These are phyloP conservation scores for Apeltes quadracus DNA, from an alignment of 2,113 vertebrate species.

Conservation along the genomic window DNA sequence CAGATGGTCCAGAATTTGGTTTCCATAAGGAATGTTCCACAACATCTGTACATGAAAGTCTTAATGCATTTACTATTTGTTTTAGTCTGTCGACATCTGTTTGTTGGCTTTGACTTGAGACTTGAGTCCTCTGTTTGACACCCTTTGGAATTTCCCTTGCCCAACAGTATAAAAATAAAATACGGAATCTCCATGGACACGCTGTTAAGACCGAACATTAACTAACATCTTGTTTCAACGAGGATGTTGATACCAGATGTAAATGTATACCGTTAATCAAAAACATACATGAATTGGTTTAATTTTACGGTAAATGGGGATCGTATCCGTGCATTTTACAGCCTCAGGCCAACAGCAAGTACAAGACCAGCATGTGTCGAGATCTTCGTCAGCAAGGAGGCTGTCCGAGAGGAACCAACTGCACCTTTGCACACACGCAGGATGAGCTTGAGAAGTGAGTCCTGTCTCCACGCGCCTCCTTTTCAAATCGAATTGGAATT, in stretches of 20 bases:
- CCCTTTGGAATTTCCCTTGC: background rate
- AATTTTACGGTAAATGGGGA: background rate
- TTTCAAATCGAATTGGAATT: slow-evolving; percentile 2
- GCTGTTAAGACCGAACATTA: slow-evolving; percentile 3
- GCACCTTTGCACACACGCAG: slow-evolving; percentile 97
- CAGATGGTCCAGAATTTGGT: background rate
- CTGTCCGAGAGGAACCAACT: slow-evolving; percentile 93
- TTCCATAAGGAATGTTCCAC: background rate
- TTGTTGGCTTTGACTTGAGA: background rate
- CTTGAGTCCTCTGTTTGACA: background rate
- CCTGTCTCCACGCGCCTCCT: background rate
- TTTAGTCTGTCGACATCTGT: background rate
- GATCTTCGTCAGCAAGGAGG: slow-evolving; percentile 95
- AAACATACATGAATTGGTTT: background rate
- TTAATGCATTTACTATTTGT: background rate
- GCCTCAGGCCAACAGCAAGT: slow-evolving; percentile 97
- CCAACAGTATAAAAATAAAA: background rate
- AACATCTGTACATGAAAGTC: background rate
- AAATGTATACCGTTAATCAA: background rate
- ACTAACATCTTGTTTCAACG: background rate
- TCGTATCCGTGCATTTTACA: slow-evolving; percentile 57
- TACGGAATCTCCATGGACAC: background rate
- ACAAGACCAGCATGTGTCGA: slow-evolving; percentile 98
- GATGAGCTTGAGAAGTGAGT: slow-evolving; percentile 97
- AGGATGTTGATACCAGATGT: no score